Evolutionary conservation across 2,113 vertebrate species (phyloP).

Genomic region (Sceloporus undulatus): DNA sequence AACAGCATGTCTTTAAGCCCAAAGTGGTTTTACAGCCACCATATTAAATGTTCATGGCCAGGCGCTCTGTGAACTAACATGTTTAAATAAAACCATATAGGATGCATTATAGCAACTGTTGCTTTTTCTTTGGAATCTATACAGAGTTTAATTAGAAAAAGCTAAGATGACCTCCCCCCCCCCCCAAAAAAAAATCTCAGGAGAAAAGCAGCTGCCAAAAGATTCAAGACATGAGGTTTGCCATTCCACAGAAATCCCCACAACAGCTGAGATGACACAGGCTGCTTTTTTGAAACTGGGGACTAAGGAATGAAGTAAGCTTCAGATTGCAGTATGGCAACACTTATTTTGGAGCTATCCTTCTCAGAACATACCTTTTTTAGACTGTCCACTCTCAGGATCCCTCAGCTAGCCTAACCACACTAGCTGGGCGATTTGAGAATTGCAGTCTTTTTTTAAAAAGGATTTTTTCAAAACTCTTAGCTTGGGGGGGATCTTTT

Average conservation of each 20-base stretch:
- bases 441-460: too few relatives aligned
- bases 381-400: neutral
- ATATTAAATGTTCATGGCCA: slow-evolving; percentile 35
- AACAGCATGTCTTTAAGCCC: slow-evolving; percentile 48
- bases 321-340: slow-evolving; percentile 39
- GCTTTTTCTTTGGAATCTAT: slow-evolving; percentile 41
- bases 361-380: neutral
- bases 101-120: slow-evolving; percentile 31
- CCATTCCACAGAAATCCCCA: slow-evolving; percentile 80
- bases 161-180: slow-evolving; percentile 44
- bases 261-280: slow-evolving; percentile 88
- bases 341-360: neutral
- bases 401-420: neutral
- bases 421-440: too few relatives aligned
- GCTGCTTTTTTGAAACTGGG: slow-evolving; percentile 34
- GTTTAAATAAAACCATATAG: slow-evolving; percentile 45
- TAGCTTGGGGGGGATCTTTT: neutral
- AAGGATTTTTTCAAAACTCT: too few relatives aligned
- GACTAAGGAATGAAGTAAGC: slow-evolving; percentile 53
- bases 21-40: slow-evolving; percentile 26
- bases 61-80: slow-evolving; percentile 42
- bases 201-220: slow-evolving; percentile 84
- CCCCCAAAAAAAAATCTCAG: slow-evolving; percentile 80
- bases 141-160: slow-evolving; percentile 31
- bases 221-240: slow-evolving; percentile 78